Conservation (phyloP, 2,888 invertebrate genomes). For the Deilephila elpenor region DNA sequence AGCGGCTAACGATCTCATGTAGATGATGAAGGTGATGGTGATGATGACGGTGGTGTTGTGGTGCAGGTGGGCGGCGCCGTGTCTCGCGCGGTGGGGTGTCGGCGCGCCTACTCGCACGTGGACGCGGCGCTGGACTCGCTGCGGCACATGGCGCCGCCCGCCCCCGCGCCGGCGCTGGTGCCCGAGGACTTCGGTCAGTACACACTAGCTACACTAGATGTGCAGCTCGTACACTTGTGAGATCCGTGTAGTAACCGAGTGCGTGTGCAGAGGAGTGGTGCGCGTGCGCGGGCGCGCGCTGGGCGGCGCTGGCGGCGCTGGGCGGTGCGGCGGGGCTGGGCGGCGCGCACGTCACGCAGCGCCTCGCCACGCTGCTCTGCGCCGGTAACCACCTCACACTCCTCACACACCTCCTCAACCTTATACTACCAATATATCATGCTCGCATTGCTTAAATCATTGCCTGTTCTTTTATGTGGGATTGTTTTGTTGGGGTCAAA, state of each 20-base stretch:
- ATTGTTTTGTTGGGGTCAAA: no score
- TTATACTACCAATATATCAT: neutral
- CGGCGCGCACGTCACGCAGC: constrained; percentile 58
- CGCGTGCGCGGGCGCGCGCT: constrained; percentile 44
- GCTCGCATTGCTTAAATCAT: no score
- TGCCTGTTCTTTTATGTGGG: no score
- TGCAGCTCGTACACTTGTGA: no score
- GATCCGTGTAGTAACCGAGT: neutral
- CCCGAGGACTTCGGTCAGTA: constrained; percentile 68
- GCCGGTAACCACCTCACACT: constrained; percentile 54
- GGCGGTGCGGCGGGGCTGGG: constrained; percentile 48
- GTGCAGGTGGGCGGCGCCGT: constrained; percentile 78
- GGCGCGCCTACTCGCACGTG: constrained; percentile 85
- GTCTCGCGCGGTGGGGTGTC: constrained; percentile 79
- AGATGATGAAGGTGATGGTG: no score
- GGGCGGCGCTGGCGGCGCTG: constrained; percentile 50
- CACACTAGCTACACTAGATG: neutral
- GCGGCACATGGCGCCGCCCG: constrained; percentile 54
- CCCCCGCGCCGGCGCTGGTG: constrained; percentile 32
- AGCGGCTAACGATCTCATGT: no score
- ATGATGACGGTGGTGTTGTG: neutral
- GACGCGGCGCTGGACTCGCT: constrained; percentile 87
- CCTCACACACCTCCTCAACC: no score
- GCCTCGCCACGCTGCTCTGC: constrained; percentile 60
- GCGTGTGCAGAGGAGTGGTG: constrained; percentile 72